Conservation (phyloP, 2,888 invertebrate genomes). For the Orchestes rusci region DNA sequence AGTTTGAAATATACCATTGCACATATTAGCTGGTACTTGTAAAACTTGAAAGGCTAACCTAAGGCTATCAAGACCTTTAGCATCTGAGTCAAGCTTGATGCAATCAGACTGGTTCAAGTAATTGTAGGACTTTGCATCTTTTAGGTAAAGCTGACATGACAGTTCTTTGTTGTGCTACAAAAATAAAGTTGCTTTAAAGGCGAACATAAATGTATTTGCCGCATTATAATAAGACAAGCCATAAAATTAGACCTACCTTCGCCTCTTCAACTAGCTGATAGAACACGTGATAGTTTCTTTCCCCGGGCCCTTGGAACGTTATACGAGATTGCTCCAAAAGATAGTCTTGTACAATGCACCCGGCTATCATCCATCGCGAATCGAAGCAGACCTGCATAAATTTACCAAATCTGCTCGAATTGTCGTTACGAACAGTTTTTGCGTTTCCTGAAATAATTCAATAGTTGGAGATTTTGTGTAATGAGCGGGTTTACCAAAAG, state of each 20-base stretch:
- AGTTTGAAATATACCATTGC: constrained; percentile 83
- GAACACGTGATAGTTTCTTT: constrained; percentile 88
- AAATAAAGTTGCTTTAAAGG: too few relatives aligned
- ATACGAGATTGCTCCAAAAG: constrained; percentile 84
- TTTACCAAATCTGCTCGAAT: constrained; percentile 90
- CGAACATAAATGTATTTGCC: too few relatives aligned
- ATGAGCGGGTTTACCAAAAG: constrained; percentile 73
- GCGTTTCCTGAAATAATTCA: constrained; percentile 64
- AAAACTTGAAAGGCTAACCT: constrained; percentile 83
- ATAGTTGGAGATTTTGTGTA: neutral
- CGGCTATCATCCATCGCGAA: constrained; percentile 79
- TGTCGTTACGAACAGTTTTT: constrained; percentile 88
- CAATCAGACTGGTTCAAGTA: constrained; percentile 79
- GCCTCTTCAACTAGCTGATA: constrained; percentile 87
- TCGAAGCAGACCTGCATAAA: constrained; percentile 93
- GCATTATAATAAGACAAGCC: too few relatives aligned
- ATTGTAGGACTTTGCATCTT: constrained; percentile 68
- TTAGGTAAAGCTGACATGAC: constrained; percentile 64
- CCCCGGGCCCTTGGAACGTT: constrained; percentile 80
- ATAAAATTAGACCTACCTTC: constrained; percentile 47
- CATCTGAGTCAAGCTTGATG: constrained; percentile 61
- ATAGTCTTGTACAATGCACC: constrained; percentile 87
- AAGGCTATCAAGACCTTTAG: constrained; percentile 71
- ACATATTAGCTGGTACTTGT: constrained; percentile 78
- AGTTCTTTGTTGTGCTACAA: constrained; percentile 65